Conservation (phyloP, 2,797 vertebrate genomes). For the Amphiprion clarkii region DNA sequence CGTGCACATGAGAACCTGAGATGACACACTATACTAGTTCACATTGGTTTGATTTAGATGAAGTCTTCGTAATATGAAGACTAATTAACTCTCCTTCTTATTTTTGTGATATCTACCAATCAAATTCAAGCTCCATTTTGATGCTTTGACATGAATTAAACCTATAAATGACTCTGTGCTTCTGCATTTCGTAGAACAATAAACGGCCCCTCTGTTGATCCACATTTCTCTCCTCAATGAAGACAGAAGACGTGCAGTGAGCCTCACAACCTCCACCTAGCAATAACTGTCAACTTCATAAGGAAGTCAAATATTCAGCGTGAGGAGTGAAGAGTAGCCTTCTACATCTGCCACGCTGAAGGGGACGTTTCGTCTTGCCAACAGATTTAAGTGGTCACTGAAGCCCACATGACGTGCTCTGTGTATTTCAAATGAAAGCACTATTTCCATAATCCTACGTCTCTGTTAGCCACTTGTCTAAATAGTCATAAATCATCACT, state of each 20-base stretch:
- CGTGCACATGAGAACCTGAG: background rate
- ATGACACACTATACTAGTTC: background rate
- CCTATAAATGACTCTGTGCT: conserved; percentile 12
- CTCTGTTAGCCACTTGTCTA: conserved; percentile 91
- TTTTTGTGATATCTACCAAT: background rate
- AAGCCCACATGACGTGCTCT: conserved; percentile 76
- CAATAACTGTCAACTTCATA: conserved; percentile 74
- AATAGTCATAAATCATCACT: conserved; percentile 91
- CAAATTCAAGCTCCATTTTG: background rate
- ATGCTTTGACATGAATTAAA: conserved; percentile 28
- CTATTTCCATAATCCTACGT: conserved; percentile 81
- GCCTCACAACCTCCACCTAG: conserved; percentile 40
- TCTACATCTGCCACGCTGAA: conserved; percentile 61
- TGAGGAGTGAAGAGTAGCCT: conserved; percentile 71
- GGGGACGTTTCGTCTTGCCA: conserved; percentile 58
- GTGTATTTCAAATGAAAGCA: conserved; percentile 81
- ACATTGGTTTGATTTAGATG: background rate
- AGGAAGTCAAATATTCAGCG: conserved; percentile 75
- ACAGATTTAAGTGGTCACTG: conserved; percentile 81
- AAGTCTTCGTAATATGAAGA: too few species aligned
- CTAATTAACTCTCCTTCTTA: background rate
- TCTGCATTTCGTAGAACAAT: conserved; percentile 25
- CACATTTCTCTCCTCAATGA: conserved; percentile 31
- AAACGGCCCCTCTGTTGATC: conserved; percentile 44
- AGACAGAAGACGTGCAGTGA: conserved; percentile 43